These are phyloP conservation scores for Chaenocephalus aceratus DNA, from an alignment of 2,113 vertebrate species.

Conservation along the genomic window DNA sequence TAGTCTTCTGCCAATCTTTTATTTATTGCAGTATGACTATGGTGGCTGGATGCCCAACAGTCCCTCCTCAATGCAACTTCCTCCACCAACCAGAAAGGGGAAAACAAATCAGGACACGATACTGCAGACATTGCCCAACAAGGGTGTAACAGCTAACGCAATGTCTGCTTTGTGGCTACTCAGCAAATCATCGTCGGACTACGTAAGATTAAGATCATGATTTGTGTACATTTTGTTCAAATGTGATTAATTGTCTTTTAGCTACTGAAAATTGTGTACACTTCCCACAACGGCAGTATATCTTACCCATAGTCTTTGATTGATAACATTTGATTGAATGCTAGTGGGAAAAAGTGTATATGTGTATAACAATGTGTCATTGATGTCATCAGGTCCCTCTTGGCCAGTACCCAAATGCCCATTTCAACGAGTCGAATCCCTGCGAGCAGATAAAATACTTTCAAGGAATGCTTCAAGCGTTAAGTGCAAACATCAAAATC, in stretches of 20 bases:
- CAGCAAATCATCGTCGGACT: slow-evolving; percentile 67
- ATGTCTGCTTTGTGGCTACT: slow-evolving; percentile 63
- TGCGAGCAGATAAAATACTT: slow-evolving; percentile 28
- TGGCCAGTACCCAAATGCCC: slow-evolving; percentile 27
- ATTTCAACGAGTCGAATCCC: slow-evolving; percentile 53
- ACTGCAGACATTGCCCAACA: slow-evolving; percentile 52
- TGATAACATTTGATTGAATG: too few species aligned
- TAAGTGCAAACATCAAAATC: slow-evolving; percentile 42
- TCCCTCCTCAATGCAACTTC: slow-evolving; percentile 57
- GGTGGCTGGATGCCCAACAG: slow-evolving; percentile 76
- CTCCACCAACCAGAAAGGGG: slow-evolving; percentile 72
- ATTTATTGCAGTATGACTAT: slow-evolving; percentile 67
- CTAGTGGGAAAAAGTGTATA: too few species aligned
- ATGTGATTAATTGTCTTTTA: too few species aligned
- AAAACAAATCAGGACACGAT: slow-evolving; percentile 42
- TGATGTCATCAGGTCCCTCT: slow-evolving; percentile 48
- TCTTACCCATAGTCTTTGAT: too few species aligned
- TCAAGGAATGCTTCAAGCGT: slow-evolving; percentile 31
- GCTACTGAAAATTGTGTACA: too few species aligned
- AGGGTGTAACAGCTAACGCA: slow-evolving; percentile 43
- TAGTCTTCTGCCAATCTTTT: background rate
- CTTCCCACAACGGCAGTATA: too few species aligned
- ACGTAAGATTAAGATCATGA: slow-evolving; percentile 49
- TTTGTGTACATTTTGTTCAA: too few species aligned
- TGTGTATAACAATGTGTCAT: background rate